phyloP scores from a whole-genome alignment of 2,797 vertebrate genomes.

The Bradypodion ventrale region DNA sequence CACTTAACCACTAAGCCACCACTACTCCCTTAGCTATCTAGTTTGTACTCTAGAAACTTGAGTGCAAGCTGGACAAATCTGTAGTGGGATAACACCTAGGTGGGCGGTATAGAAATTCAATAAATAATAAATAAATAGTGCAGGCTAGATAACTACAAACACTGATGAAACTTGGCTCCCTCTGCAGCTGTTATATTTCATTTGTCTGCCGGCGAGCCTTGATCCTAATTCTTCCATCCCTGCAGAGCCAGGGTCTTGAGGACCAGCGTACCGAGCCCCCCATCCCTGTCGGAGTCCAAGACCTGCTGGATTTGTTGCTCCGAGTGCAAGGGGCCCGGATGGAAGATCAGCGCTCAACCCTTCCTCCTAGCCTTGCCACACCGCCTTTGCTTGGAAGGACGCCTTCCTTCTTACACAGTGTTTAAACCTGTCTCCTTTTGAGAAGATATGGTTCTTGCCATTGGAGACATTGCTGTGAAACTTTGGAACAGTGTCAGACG shows the following conservation, averaged over 20 bases:
- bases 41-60: too few relatives aligned
- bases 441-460: neutral
- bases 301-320: constrained; percentile 85
- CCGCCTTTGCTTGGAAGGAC: neutral
- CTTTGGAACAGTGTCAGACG: too few relatives aligned
- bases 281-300: constrained; percentile 83
- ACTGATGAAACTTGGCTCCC: neutral
- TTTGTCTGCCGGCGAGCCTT: neutral
- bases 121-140: too few relatives aligned
- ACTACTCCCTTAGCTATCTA: too few relatives aligned
- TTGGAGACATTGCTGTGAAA: neutral
- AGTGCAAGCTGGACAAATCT: too few relatives aligned
- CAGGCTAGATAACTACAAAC: too few relatives aligned
- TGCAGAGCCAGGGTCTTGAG: constrained; percentile 83
- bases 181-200: neutral
- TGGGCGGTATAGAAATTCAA: too few relatives aligned
- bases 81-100: too few relatives aligned
- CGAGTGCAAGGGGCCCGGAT: constrained; percentile 83
- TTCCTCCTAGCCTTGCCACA: constrained; percentile 68
- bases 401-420: neutral
- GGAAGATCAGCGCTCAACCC: constrained; percentile 85
- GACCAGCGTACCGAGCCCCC: constrained; percentile 84
- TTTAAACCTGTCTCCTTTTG: neutral
- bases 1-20: too few relatives aligned
- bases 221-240: neutral